phyloP scores from a whole-genome alignment of 2,888 invertebrate species.

The Myopa testacea region DNA sequence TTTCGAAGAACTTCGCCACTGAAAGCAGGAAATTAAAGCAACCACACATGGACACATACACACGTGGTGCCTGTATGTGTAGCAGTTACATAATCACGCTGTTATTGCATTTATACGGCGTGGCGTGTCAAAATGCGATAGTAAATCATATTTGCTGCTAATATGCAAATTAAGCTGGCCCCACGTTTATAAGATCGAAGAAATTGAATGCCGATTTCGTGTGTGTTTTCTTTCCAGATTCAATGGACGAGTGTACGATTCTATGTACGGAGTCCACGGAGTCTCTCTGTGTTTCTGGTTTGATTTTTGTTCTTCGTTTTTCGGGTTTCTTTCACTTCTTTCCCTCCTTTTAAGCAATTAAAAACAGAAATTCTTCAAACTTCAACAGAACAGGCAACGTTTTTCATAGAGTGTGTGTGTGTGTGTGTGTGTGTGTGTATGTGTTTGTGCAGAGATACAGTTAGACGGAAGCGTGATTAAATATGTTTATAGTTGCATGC shows the following conservation, averaged over 20 bases:
- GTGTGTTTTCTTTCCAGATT: conserved; percentile 11
- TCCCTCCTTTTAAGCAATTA: conserved; percentile 39
- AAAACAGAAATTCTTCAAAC: conserved; percentile 35
- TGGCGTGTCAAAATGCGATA: conserved; percentile 15
- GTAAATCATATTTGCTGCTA: not conserved
- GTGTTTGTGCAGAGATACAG: not conserved
- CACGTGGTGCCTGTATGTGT: too few species aligned
- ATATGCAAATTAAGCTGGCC: conserved; percentile 23
- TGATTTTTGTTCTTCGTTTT: conserved; percentile 7
- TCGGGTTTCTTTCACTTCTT: not conserved
- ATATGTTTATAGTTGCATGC: conserved; percentile 6
- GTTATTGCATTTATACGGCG: not conserved
- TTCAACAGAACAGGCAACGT: not conserved
- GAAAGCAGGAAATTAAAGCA: too few species aligned
- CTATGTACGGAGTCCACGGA: not conserved
- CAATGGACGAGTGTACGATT: too few species aligned
- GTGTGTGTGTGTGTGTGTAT: conserved; percentile 8
- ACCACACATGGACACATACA: too few species aligned
- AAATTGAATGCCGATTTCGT: conserved; percentile 4
- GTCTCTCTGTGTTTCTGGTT: conserved; percentile 23
- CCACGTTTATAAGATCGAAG: not conserved
- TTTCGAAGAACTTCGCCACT: too few species aligned
- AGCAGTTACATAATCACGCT: not conserved
- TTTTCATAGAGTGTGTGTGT: not conserved
- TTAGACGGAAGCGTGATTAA: not conserved